A percentile compares a stretch with the other conserved stretches of the same genome.
Evolutionary conservation across 2,888 invertebrate species (phyloP).

Genomic region (Amphiduros pacificus): DNA sequence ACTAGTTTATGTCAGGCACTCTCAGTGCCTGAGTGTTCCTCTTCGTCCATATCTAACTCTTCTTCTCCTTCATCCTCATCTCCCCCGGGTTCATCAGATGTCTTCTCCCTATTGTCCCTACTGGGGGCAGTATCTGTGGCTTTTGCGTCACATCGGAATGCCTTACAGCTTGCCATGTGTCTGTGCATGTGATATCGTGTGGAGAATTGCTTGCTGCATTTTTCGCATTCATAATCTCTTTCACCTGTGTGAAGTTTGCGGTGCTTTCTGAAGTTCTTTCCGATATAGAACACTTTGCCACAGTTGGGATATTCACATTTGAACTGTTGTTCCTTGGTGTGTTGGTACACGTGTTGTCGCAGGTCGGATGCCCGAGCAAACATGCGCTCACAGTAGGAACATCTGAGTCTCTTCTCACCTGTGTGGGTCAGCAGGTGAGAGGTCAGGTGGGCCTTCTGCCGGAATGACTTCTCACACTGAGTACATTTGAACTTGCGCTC

Average conservation of each 20-base stretch:
- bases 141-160: no score
- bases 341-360: conserved; percentile 43
- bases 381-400: conserved; percentile 42
- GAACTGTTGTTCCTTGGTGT: conserved; percentile 43
- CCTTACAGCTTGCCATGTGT: conserved; percentile 43
- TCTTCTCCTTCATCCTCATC: no score
- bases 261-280: conserved; percentile 46
- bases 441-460: conserved; percentile 51
- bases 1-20: no score
- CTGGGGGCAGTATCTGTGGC: no score
- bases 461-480: conserved; percentile 41
- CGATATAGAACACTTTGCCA: conserved; percentile 39
- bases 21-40: no score
- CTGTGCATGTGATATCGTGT: conserved; percentile 45
- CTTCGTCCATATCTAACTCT: no score
- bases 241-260: conserved; percentile 43
- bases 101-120: no score
- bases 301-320: conserved; percentile 39
- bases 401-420: conserved; percentile 40
- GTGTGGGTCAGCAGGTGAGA: conserved; percentile 46
- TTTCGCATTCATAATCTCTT: conserved; percentile 39
- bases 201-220: conserved; percentile 43
- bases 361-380: conserved; percentile 45
- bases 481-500: conserved; percentile 42
- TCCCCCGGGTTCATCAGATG: no score